Conservation (phyloP, 2,113 vertebrate genomes). For the Phasianus colchicus region DNA sequence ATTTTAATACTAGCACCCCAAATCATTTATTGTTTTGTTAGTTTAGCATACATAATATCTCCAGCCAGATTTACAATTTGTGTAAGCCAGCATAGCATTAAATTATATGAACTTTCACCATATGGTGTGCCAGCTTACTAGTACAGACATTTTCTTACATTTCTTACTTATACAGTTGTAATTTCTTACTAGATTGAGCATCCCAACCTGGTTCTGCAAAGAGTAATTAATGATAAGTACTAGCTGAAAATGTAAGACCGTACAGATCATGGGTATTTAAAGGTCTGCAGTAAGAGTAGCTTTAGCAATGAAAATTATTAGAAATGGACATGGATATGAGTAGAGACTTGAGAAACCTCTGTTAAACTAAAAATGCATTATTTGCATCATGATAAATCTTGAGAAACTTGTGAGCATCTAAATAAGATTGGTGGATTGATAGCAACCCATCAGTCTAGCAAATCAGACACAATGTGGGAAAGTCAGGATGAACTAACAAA, state of each 20-base stretch:
- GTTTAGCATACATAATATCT: not conserved
- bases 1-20: not conserved
- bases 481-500: constrained; percentile 43
- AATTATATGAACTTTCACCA: not conserved
- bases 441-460: constrained; percentile 3
- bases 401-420: not conserved
- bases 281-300: not conserved
- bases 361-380: constrained; percentile 1
- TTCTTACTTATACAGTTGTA: not conserved
- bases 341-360: not conserved
- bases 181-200: not conserved
- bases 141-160: not conserved
- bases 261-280: not conserved
- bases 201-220: not conserved
- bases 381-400: not conserved
- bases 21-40: not conserved
- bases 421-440: constrained; percentile 59
- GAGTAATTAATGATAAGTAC: not conserved
- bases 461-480: constrained; percentile 29
- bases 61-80: not conserved
- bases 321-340: not conserved
- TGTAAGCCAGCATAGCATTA: not conserved
- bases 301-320: not conserved
- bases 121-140: not conserved
- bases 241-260: not conserved